Evolutionary conservation across 2,113 vertebrate species (phyloP).

Genomic region (Cynocephalus volans): DNA sequence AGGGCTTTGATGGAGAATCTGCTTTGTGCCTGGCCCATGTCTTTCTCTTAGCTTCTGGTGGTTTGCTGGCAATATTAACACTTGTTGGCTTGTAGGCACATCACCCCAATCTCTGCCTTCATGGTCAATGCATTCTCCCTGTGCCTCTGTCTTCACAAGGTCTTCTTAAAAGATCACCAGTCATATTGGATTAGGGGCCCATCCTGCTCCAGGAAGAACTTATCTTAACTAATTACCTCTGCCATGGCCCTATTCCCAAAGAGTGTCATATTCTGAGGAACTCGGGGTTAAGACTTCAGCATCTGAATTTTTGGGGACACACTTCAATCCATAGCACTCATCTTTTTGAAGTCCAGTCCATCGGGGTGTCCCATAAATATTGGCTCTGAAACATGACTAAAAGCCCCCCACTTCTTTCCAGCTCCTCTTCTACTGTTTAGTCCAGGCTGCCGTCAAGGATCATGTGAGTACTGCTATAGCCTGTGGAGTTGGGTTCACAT

Average conservation of each 20-base stretch:
- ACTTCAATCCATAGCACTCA: not conserved
- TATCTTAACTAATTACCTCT: not conserved
- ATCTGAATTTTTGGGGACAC: not conserved
- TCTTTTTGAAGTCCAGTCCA: not conserved
- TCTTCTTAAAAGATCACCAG: not conserved
- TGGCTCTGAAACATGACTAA: not conserved
- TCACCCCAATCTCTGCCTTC: not conserved
- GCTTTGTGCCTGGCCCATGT: not conserved
- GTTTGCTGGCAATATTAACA: not conserved
- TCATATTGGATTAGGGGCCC: not conserved
- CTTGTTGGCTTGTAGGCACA: not conserved
- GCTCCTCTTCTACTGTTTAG: not conserved
- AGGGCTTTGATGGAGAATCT: not conserved
- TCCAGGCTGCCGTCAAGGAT: not conserved
- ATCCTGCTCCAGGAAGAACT: not conserved
- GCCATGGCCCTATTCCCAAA: not conserved
- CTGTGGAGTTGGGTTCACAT: not conserved
- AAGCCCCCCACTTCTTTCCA: not conserved
- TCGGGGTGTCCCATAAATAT: not conserved
- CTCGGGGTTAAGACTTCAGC: not conserved
- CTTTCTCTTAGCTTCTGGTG: not conserved
- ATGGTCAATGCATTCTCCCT: rapidly evolving
- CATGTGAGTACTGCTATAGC: not conserved
- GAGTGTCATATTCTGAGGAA: not conserved
- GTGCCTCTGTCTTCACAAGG: not conserved